Conservation (phyloP, 2,888 invertebrate species). For the Perithous albicinctus region DNA sequence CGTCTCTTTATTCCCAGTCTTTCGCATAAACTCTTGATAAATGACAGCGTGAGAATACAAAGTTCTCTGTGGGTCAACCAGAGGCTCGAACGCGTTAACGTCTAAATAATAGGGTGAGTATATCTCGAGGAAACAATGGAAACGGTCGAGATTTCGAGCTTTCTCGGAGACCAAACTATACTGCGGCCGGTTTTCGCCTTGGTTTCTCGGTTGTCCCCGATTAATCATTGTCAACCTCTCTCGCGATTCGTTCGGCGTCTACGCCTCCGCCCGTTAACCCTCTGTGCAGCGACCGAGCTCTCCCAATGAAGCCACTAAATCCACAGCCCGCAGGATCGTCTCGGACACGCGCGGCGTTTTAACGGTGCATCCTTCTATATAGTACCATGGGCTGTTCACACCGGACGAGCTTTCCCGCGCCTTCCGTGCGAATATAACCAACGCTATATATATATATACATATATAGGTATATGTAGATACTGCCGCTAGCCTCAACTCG, state of each 20-base stretch:
- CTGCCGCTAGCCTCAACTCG: constrained; percentile 5
- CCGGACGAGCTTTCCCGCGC: constrained; percentile 1
- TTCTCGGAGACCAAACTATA: neutral
- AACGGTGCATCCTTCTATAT: constrained; percentile 11
- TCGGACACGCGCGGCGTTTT: constrained; percentile 33
- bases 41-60: neutral
- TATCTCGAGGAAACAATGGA: constrained; percentile 13
- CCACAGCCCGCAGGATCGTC: constrained; percentile 22
- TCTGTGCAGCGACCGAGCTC: neutral
- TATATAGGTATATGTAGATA: too few species aligned
- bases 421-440: constrained; percentile 20
- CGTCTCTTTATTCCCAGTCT: constrained; percentile 12
- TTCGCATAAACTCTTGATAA: constrained; percentile 16
- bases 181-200: neutral
- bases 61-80: constrained; percentile 23
- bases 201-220: constrained; percentile 65
- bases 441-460: too few species aligned
- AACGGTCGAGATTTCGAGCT: constrained; percentile 6
- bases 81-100: constrained; percentile 11
- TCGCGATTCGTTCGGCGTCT: constrained; percentile 74
- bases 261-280: constrained; percentile 60
- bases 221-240: constrained; percentile 75
- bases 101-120: constrained; percentile 7
- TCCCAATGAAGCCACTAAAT: constrained; percentile 37
- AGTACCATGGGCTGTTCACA: neutral